These are phyloP conservation scores for Drosophila conformis DNA, from an alignment of 2,888 invertebrate species.

Conservation along the genomic window DNA sequence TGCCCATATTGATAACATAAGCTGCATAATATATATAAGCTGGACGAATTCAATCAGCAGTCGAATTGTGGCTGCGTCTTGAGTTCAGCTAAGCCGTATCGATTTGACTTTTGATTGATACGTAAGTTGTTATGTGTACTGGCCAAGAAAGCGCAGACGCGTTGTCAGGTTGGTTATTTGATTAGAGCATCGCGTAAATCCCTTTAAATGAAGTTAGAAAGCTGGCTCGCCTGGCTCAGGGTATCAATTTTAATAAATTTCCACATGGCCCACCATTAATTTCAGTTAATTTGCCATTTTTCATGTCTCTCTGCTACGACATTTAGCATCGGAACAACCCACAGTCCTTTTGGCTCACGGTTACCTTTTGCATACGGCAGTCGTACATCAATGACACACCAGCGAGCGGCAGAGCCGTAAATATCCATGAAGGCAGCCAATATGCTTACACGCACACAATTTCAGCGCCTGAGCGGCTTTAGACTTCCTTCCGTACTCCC, in stretches of 20 bases:
- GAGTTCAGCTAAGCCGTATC: conserved; percentile 63
- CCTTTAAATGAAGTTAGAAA: conserved; percentile 71
- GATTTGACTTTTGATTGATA: conserved; percentile 80
- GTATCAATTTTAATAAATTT: conserved; percentile 80
- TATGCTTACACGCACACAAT: conserved; percentile 77
- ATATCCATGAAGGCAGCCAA: conserved; percentile 72
- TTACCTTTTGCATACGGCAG: conserved; percentile 56
- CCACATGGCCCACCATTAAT: conserved; percentile 74
- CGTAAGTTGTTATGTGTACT: conserved; percentile 38
- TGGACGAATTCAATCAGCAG: conserved; percentile 52
- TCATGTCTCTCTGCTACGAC: conserved; percentile 68
- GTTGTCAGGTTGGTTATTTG: conserved; percentile 54
- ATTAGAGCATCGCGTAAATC: conserved; percentile 67
- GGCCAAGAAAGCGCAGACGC: conserved; percentile 14
- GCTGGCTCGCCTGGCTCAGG: conserved; percentile 50
- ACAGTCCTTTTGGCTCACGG: conserved; percentile 11
- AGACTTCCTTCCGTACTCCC: conserved; percentile 33
- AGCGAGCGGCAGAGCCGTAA: conserved; percentile 59
- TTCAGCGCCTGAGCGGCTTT: conserved; percentile 62
- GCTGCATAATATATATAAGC: conserved; percentile 68
- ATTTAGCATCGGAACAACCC: conserved; percentile 35
- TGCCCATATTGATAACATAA: conserved; percentile 77
- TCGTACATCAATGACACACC: conserved; percentile 76
- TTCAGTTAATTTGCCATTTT: conserved; percentile 78
- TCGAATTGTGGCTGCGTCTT: conserved; percentile 30